These are phyloP conservation scores for Scaptomyza hsui DNA, from an alignment of 1,140 invertebrate species.

Conservation along the genomic window DNA sequence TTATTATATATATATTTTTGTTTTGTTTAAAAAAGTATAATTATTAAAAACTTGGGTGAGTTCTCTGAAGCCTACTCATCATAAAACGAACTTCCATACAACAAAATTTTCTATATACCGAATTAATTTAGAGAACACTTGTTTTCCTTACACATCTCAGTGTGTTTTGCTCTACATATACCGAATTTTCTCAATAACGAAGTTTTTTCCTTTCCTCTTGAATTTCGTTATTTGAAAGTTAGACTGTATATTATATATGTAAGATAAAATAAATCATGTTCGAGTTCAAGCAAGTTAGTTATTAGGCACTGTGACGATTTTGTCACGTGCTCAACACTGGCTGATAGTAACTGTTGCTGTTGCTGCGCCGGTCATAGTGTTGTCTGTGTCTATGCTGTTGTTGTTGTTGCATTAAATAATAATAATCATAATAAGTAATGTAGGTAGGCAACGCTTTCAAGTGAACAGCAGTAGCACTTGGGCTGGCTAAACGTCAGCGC, in stretches of 20 bases:
- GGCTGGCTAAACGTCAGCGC: conserved; percentile 72
- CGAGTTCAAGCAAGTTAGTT: not conserved
- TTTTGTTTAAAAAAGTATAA: too few relatives aligned
- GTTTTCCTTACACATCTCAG: too few relatives aligned
- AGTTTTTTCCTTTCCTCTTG: too few relatives aligned
- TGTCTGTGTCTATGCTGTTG: conserved; percentile 49
- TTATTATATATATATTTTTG: too few relatives aligned
- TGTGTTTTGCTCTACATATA: too few relatives aligned
- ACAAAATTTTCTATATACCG: too few relatives aligned
- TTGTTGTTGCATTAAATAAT: conserved; percentile 76
- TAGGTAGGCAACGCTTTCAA: conserved; percentile 58
- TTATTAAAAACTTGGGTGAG: too few relatives aligned
- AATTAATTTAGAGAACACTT: too few relatives aligned
- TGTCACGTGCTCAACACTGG: conserved; percentile 43
- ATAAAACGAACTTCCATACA: too few relatives aligned
- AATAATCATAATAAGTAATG: conserved; percentile 80
- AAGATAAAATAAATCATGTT: not conserved
- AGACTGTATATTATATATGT: not conserved
- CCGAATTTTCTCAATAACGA: too few relatives aligned
- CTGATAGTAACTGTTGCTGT: conserved; percentile 44
- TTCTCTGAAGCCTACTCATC: too few relatives aligned
- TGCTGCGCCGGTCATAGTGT: conserved; percentile 40
- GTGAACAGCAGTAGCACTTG: conserved; percentile 53
- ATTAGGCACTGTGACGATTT: conserved; percentile 12
- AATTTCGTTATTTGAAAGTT: too few relatives aligned